Conservation (phyloP, 1,140 invertebrate species). For the Drosophila triauraria region DNA sequence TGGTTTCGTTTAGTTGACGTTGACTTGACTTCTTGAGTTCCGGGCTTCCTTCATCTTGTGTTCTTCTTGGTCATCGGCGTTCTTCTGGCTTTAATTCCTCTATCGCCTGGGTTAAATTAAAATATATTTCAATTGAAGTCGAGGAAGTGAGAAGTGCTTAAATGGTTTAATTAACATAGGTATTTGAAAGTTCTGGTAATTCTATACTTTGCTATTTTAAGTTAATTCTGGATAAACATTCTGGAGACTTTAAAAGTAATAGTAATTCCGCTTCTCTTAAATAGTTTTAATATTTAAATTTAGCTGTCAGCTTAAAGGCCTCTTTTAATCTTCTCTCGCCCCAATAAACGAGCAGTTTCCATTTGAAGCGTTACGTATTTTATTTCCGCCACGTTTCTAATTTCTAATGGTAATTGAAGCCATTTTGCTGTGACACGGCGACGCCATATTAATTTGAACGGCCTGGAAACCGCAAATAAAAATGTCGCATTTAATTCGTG, state of each 20-base stretch:
- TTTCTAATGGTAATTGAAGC: conserved; percentile 64
- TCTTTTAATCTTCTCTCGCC: background rate
- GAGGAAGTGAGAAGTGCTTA: no score
- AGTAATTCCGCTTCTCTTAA: background rate
- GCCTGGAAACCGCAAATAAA: conserved; percentile 22
- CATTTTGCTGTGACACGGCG: conserved; percentile 58
- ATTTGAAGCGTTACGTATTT: background rate
- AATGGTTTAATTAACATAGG: no score
- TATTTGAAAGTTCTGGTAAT: no score
- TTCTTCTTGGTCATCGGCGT: background rate
- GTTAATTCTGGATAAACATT: background rate
- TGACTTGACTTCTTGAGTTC: conserved; percentile 1
- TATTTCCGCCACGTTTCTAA: conserved; percentile 34
- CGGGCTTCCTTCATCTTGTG: conserved; percentile 1
- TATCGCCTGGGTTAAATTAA: no score
- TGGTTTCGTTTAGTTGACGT: conserved; percentile 9
- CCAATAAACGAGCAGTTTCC: background rate
- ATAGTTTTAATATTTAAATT: background rate
- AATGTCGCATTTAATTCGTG: conserved; percentile 58
- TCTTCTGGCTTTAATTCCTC: no score
- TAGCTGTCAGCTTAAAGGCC: no score
- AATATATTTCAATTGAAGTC: no score
- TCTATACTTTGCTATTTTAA: no score
- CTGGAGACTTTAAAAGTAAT: no score
- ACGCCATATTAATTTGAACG: conserved; percentile 44